These are phyloP conservation scores for Alloplasta piceator DNA, from an alignment of 2,888 invertebrate species.

Conservation along the genomic window DNA sequence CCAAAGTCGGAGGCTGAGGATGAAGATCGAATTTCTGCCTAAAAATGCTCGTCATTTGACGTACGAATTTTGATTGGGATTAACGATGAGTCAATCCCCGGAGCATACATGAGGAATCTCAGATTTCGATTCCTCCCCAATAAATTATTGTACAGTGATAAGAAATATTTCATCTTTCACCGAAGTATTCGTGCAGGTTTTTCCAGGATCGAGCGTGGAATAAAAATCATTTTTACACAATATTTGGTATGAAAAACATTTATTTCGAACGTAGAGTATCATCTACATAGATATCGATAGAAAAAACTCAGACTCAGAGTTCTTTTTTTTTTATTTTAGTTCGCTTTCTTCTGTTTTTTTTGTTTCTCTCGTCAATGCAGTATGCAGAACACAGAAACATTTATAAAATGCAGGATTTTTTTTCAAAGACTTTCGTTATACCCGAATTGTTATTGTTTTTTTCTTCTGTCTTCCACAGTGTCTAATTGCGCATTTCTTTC, in stretches of 20 bases:
- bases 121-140: neutral
- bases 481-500: slow-evolving; percentile 6
- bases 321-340: slow-evolving; percentile 61
- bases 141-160: neutral
- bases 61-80: neutral
- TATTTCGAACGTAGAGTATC: slow-evolving; percentile 80
- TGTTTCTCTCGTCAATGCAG: neutral
- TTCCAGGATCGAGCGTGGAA: neutral
- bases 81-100: neutral
- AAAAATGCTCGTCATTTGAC: neutral
- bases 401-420: neutral
- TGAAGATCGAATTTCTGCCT: neutral
- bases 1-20: neutral
- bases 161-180: neutral
- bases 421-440: neutral
- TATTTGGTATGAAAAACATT: slow-evolving; percentile 78
- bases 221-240: neutral
- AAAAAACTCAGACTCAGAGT: slow-evolving; percentile 78
- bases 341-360: slow-evolving; percentile 16
- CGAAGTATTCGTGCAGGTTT: neutral
- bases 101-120: neutral
- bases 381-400: neutral
- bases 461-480: neutral
- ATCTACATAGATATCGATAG: slow-evolving; percentile 76
- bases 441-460: neutral